Evolutionary conservation across 2,797 vertebrate species (phyloP).

Genomic region (Salarias fasciatus): DNA sequence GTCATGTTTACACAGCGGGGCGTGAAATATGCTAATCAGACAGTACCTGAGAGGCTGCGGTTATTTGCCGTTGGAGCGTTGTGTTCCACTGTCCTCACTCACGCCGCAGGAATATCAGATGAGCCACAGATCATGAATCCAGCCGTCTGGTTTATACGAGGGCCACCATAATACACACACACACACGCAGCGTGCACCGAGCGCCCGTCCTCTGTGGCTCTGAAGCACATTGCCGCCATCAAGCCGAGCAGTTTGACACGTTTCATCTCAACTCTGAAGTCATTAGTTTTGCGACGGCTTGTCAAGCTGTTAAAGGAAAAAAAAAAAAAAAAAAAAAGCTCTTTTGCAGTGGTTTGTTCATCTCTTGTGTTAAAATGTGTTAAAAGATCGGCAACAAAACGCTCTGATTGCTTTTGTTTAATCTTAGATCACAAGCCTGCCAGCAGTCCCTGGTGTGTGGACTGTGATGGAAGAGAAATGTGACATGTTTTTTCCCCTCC

Average conservation of each 20-base stretch:
- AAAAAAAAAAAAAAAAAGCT: too few relatives aligned
- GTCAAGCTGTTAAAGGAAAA: background rate
- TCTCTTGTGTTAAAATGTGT: background rate
- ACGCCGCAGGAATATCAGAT: too few relatives aligned
- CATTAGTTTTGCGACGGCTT: background rate
- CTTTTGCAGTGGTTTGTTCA: constrained; percentile 7
- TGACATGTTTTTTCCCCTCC: background rate
- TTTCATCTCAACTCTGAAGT: constrained; percentile 13
- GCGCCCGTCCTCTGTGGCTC: too few relatives aligned
- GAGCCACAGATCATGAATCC: too few relatives aligned
- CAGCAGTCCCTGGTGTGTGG: background rate
- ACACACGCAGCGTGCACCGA: too few relatives aligned
- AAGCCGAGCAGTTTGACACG: background rate
- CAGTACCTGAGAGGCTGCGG: background rate
- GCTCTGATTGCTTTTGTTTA: background rate
- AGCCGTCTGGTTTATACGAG: too few relatives aligned
- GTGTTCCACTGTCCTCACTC: background rate
- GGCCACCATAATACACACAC: too few relatives aligned
- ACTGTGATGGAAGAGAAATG: background rate
- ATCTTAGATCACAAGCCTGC: constrained; percentile 3
- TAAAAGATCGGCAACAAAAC: background rate
- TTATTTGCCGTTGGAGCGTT: background rate
- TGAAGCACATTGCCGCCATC: background rate
- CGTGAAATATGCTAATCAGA: background rate
- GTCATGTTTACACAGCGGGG: constrained; percentile 9